Evolutionary conservation across 2,113 vertebrate genomes (phyloP).

Genomic region (Peromyscus californicus): DNA sequence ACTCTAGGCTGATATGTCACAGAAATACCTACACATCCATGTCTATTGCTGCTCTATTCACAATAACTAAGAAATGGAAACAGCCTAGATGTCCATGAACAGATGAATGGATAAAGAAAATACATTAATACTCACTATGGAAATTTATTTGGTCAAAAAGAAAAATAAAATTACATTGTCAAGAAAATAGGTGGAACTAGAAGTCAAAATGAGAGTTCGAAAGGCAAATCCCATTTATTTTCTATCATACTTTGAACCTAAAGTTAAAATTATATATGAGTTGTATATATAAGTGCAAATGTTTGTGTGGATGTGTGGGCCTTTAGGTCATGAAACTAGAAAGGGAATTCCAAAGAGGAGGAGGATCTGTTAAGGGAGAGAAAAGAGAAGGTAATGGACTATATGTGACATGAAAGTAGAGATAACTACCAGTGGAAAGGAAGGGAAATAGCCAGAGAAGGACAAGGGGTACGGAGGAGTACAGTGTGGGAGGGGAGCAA

Average conservation of each 20-base stretch:
- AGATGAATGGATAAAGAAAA: background rate
- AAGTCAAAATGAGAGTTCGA: background rate
- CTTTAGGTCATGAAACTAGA: background rate
- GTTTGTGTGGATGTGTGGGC: background rate
- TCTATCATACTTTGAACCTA: background rate
- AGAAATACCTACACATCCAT: background rate
- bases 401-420: background rate
- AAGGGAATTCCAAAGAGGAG: background rate
- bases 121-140: background rate
- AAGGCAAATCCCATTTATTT: background rate
- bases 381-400: background rate
- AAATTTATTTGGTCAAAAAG: background rate
- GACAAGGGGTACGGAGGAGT: background rate
- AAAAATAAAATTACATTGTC: background rate
- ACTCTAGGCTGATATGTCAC: background rate
- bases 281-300: background rate
- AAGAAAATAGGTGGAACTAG: background rate
- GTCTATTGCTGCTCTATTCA: background rate
- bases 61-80: background rate
- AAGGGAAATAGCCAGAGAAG: background rate
- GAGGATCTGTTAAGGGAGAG: background rate
- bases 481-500: background rate
- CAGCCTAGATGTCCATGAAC: background rate
- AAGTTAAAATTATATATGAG: background rate
- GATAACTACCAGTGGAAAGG: background rate